phyloP scores from a whole-genome alignment of 2,113 vertebrate genomes.

The Chaetorhynchus papuensis region DNA sequence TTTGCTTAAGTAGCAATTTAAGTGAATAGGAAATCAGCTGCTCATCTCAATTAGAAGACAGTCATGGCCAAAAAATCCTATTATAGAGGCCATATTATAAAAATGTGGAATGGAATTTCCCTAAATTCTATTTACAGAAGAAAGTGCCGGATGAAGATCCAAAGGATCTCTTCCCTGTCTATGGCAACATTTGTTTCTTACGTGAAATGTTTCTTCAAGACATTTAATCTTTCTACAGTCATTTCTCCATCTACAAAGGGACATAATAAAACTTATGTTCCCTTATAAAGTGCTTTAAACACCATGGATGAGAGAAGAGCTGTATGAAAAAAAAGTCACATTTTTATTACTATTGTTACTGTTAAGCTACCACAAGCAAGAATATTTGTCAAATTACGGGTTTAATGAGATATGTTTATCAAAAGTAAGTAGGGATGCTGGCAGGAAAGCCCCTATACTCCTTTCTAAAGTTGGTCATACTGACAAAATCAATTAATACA shows the following conservation, averaged over 20 bases:
- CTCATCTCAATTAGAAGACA: neutral
- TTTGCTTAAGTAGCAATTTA: conserved; percentile 19
- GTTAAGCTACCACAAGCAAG: neutral
- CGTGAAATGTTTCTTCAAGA: rapidly evolving
- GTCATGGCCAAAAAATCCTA: neutral
- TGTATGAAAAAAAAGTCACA: neutral
- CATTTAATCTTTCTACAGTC: neutral
- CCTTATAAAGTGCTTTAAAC: neutral
- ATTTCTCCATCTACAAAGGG: neutral
- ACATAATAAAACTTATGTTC: neutral
- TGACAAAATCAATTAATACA: neutral
- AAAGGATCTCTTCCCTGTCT: neutral
- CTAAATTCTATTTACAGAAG: conserved; percentile 29
- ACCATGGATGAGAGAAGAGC: neutral
- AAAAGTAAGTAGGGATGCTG: neutral
- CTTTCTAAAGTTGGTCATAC: neutral
- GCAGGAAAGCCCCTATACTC: neutral
- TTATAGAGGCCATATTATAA: neutral
- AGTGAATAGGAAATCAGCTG: conserved; percentile 18
- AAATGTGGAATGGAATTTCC: conserved; percentile 1
- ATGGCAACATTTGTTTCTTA: neutral
- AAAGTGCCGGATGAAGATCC: neutral
- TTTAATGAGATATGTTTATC: neutral
- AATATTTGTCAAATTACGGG: neutral
- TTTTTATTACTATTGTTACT: neutral